phyloP scores from a whole-genome alignment of 2,797 vertebrate species.

The Oreortyx pictus region DNA sequence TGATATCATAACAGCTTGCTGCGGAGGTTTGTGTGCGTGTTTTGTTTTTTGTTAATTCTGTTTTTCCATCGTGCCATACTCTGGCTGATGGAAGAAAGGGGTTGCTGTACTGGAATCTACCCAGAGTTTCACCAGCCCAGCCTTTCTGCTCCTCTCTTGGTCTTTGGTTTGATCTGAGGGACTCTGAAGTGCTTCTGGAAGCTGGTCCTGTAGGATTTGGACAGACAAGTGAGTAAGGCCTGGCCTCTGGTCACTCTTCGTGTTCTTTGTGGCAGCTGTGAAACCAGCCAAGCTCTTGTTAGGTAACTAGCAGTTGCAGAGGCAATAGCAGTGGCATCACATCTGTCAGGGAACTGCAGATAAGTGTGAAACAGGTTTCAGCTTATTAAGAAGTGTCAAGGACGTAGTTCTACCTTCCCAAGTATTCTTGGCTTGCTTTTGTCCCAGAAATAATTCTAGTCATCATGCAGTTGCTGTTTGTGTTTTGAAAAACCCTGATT shows the following conservation, averaged over 20 bases:
- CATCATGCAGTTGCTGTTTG: not conserved
- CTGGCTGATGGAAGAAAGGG: not conserved
- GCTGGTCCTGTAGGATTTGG: rapidly evolving
- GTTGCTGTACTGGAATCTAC: not conserved
- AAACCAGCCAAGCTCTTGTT: not conserved
- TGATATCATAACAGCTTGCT: not conserved
- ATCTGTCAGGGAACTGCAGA: not conserved
- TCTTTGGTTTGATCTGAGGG: not conserved
- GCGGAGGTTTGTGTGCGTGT: not conserved
- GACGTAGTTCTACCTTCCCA: not conserved
- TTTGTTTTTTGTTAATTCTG: not conserved
- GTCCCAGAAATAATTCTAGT: not conserved
- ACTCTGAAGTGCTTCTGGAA: not conserved
- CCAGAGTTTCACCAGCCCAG: not conserved
- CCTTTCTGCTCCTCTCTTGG: not conserved
- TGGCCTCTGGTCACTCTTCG: not conserved
- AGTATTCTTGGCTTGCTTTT: not conserved
- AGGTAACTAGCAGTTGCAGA: not conserved
- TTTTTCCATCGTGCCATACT: not conserved
- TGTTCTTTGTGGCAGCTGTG: not conserved
- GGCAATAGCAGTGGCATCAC: not conserved
- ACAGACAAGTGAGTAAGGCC: not conserved
- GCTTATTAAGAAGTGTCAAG: not conserved
- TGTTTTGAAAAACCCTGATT: not conserved
- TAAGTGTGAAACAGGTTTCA: not conserved